Base-by-base conservation (phyloP, 2,797 vertebrate genomes). In the Parambassis ranga region DNA sequence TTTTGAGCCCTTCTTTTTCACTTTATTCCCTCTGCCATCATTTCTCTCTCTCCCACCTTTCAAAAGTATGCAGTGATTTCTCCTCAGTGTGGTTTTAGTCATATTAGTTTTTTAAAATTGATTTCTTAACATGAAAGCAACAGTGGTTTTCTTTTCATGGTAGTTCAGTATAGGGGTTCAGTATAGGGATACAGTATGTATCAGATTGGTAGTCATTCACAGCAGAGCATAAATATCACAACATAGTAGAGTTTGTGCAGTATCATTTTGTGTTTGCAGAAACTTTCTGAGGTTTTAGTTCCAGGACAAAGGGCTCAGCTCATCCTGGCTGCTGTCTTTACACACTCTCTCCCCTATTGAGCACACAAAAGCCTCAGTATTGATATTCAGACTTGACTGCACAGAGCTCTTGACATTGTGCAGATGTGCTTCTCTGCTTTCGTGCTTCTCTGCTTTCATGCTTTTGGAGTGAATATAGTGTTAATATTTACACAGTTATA, bases 31-130 rank as follows among this genome's bases (percentile, higher is more conserved):
- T n/a, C n/a, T n/a, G n/a, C n/a, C n/a, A n/a, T n/a, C n/a, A n/a
- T n/a, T n/a, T n/a, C n/a, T n/a, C 7, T 49, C 23, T 52, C 10
- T 49, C 11, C 16, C 36, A 32, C 28, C 31, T 41, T 55, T 55
- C 15, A 43, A 55, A 48, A 44, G 13, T 26, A 14, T 14, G 1
- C 37, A 22, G 39, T 55, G 33, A 9, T 22, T 35, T 47, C 18
- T 27, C 13, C 18, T 19, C 13, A 35, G 2, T 27, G 11, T 52
- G 27, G 19, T 42, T 59, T 36, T 18, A 32, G 4, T 33, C 38
- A 16, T 56, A 14, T 77, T n/a, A n/a, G 43, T 3, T 0, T 59
- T 74, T 81, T 55, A 31, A 30, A 64, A 67, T 84, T 64, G 47
- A 77, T 81, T 78, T 71, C 23, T 56, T 44, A 37, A 38, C 30